These are phyloP conservation scores for Bujurquina vittata DNA, from an alignment of 2,113 vertebrate species.

Conservation along the genomic window DNA sequence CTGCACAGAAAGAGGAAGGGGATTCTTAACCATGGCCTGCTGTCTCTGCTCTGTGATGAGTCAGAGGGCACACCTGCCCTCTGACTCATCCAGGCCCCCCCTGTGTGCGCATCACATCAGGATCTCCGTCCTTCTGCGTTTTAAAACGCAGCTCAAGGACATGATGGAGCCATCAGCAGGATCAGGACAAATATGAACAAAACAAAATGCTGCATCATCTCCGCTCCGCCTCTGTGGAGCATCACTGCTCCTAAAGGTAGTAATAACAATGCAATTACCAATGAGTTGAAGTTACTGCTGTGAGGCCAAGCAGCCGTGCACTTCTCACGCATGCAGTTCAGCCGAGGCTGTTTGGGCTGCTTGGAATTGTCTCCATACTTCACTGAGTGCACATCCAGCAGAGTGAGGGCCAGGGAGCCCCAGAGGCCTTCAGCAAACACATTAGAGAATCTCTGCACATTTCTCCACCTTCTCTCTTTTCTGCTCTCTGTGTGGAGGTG, in stretches of 20 bases:
- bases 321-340: too few species aligned
- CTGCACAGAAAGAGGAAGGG: background rate
- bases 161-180: background rate
- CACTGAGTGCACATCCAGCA: fast-evolving
- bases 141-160: background rate
- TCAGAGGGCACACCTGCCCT: slow-evolving; percentile 33
- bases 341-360: too few species aligned
- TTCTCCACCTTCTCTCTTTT: fast-evolving
- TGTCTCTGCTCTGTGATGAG: slow-evolving; percentile 18
- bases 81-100: slow-evolving; percentile 29
- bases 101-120: slow-evolving; percentile 53
- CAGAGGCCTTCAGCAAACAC: background rate
- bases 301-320: background rate
- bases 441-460: background rate
- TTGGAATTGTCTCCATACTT: background rate
- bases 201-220: fast-evolving
- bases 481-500: background rate
- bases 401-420: background rate
- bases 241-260: background rate
- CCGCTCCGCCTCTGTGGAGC: background rate
- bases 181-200: background rate
- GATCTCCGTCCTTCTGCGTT: background rate
- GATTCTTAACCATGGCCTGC: slow-evolving; percentile 23
- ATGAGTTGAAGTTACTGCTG: fast-evolving
- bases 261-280: background rate